Conservation (phyloP, 2,113 vertebrate species). For the Thermophis baileyi region DNA sequence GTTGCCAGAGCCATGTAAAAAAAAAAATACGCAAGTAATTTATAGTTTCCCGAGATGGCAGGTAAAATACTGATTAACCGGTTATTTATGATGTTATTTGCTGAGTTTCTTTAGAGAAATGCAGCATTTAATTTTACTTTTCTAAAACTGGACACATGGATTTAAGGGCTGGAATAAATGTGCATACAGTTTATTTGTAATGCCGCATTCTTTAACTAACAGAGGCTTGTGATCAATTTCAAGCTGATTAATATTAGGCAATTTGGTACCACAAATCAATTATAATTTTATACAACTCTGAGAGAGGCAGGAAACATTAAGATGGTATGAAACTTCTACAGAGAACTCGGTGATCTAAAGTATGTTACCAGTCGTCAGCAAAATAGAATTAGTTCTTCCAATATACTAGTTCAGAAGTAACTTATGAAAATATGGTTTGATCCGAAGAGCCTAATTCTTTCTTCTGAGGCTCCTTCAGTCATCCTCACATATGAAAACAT, state of each 20-base stretch:
- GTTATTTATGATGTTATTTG: constrained; percentile 49
- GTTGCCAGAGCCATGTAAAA: constrained; percentile 50
- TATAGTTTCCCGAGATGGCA: constrained; percentile 53
- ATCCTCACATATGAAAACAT: neutral
- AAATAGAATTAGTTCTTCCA: neutral
- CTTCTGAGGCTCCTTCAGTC: neutral
- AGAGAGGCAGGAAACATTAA: constrained; percentile 33
- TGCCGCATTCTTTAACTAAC: constrained; percentile 39
- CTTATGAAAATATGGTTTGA: neutral
- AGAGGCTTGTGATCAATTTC: constrained; percentile 48
- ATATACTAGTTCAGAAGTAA: neutral
- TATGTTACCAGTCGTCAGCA: neutral
- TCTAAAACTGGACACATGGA: constrained; percentile 25
- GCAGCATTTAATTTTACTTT: constrained; percentile 28
- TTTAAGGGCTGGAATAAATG: neutral
- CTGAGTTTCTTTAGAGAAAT: constrained; percentile 46
- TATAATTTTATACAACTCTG: constrained; percentile 38
- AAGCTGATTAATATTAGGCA: constrained; percentile 39
- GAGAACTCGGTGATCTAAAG: neutral
- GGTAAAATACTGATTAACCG: constrained; percentile 49
- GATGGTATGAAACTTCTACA: neutral
- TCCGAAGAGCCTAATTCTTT: neutral
- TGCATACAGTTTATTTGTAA: constrained; percentile 5
- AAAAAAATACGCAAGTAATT: constrained; percentile 57
- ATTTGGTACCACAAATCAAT: constrained; percentile 44